Evolutionary conservation across 2,797 vertebrate species (phyloP), one percentile per base, ranked within the genome.

Genomic region (Pampus argenteus): DNA sequence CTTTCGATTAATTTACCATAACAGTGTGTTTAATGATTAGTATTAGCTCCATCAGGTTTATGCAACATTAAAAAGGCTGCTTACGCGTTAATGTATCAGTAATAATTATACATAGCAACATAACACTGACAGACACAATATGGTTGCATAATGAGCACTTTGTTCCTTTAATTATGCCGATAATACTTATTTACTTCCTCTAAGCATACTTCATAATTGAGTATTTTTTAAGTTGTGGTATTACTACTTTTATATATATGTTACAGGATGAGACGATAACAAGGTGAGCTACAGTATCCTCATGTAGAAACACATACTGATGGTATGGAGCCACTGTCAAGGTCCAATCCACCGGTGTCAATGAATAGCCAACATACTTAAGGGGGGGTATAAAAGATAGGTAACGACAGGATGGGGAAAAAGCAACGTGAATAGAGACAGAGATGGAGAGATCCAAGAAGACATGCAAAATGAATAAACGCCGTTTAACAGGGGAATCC

Each of bases 401-500:
- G 71, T 13, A n/a, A 23, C 1, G 29, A 51, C 42, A 57, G 55
- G 38, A 69, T 10, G 26, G 15, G 15, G 18, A 50, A 65, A 59
- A 23, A 10, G 17, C 29, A 66, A 73, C 25, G 50, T 63, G 64
- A 50, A 57, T 26, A 31, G 22, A 50, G 38, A 58, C 23, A 48
- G 56, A 74, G 20, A 52, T n/a, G 47, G 62, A 40, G 60, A 54
- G 22, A 71, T 70, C 31, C 50, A 54, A 18, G 51, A 52, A 68
- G 78, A 82, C 84, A 79, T 68, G 68, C 74, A 75, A 58, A 74
- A 72, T 84, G 86, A 89, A 86, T 90, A 89, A 91, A 89, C 85
- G 75, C 45, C 31, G 48, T 76, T 88, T 84, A 74, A 87, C 65
- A 1, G 72, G 47, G 51, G 66, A 68, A 71, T 76, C 78, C 66